Evolutionary conservation across 1,140 invertebrate species (phyloP).

Genomic region (Drosophila albomicans): DNA sequence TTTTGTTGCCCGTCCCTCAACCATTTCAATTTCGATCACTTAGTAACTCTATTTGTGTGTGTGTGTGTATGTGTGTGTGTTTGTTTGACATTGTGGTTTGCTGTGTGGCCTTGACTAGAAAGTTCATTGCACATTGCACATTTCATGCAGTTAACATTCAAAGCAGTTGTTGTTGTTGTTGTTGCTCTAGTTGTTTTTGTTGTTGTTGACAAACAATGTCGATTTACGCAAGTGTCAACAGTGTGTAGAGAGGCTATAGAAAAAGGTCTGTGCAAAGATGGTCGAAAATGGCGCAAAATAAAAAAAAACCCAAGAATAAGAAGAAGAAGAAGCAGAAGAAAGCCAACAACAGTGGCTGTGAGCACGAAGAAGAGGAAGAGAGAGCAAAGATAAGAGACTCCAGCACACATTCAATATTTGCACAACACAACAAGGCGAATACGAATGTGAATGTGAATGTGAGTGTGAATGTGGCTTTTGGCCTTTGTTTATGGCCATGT

Average conservation of each 20-base stretch:
- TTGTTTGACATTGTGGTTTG: background rate
- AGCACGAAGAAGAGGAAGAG: background rate
- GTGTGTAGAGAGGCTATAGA: slow-evolving; percentile 16
- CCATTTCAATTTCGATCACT: too few relatives aligned
- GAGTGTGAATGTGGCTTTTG: slow-evolving; percentile 18
- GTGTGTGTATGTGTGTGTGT: background rate
- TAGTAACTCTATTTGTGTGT: background rate
- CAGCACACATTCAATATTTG: slow-evolving; percentile 66
- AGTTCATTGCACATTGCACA: slow-evolving; percentile 59
- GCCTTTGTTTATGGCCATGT: slow-evolving; percentile 41
- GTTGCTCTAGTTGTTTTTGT: background rate
- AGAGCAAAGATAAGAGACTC: slow-evolving; percentile 32
- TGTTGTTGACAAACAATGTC: slow-evolving; percentile 32
- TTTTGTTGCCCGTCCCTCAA: background rate
- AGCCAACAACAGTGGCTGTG: too few relatives aligned
- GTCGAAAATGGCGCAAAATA: slow-evolving; percentile 4
- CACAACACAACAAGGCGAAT: background rate
- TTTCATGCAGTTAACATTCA: slow-evolving; percentile 30
- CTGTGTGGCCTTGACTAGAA: slow-evolving; percentile 30
- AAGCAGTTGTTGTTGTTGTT: slow-evolving; percentile 16
- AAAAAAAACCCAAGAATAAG: slow-evolving; percentile 30
- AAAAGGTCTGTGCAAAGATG: slow-evolving; percentile 46
- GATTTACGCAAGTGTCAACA: slow-evolving; percentile 42
- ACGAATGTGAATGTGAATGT: slow-evolving; percentile 14
- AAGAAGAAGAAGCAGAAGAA: background rate